Evolutionary conservation across 2,888 invertebrate genomes (phyloP).

Genomic region (Tryphoninae sp.): DNA sequence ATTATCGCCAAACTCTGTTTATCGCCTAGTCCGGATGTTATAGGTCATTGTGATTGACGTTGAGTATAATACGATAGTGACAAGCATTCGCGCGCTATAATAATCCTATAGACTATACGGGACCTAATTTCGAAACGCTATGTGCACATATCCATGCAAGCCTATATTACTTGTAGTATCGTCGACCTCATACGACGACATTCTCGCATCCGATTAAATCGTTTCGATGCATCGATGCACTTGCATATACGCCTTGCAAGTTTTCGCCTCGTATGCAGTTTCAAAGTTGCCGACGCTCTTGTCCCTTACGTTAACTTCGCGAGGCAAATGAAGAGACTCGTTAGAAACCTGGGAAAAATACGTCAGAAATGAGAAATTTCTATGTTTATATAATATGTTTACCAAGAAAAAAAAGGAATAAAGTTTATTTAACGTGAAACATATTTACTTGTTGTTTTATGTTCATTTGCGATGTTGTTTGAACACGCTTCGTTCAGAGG

Average conservation of each 20-base stretch:
- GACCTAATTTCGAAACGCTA: constrained; percentile 26
- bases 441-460: too few species aligned
- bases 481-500: too few species aligned
- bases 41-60: constrained; percentile 53
- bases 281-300: neutral
- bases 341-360: neutral
- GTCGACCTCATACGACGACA: constrained; percentile 17
- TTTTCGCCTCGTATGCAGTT: neutral
- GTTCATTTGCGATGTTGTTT: too few species aligned
- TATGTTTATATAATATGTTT: neutral
- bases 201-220: constrained; percentile 20
- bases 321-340: constrained; percentile 14
- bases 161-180: neutral
- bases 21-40: constrained; percentile 38
- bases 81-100: constrained; percentile 38
- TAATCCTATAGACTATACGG: constrained; percentile 33
- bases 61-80: constrained; percentile 55
- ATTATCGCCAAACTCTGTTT: constrained; percentile 52
- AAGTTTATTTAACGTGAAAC: too few species aligned
- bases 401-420: neutral
- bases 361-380: neutral
- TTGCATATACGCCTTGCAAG: neutral
- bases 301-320: neutral
- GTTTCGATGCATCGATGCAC: constrained; percentile 32
- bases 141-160: neutral